Conservation (phyloP, 2,888 invertebrate species). For the Zygogramma bicolorata region DNA sequence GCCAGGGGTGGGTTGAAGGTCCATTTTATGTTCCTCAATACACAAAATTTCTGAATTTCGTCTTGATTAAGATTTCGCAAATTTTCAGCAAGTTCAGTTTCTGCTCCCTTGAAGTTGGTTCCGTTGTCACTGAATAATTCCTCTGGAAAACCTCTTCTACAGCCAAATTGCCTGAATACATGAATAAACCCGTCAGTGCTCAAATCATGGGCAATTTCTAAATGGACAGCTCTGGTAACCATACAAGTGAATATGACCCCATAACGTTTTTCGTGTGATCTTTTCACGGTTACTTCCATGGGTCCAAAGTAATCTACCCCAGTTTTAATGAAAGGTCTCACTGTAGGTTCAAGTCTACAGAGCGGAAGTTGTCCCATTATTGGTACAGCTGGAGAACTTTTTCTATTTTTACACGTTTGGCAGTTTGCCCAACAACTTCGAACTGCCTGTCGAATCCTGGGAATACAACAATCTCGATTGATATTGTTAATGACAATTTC, state of each 20-base stretch:
- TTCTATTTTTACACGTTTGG: conserved; percentile 21
- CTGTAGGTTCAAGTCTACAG: conserved; percentile 17
- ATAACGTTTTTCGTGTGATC: conserved; percentile 17
- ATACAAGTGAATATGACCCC: conserved; percentile 26
- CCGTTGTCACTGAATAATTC: conserved; percentile 20
- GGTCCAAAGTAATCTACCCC: conserved; percentile 35
- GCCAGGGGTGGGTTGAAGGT: not conserved
- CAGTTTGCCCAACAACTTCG: conserved; percentile 21
- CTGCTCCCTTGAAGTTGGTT: conserved; percentile 5
- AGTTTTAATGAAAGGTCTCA: conserved; percentile 28
- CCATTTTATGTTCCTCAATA: not conserved
- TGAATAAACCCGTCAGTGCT: conserved; percentile 17
- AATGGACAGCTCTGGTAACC: conserved; percentile 16
- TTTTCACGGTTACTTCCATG: conserved; percentile 9
- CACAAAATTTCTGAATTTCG: not conserved
- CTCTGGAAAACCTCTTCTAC: conserved; percentile 46
- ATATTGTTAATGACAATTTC: conserved; percentile 23
- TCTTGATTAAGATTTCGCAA: not conserved
- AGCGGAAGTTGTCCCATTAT: conserved; percentile 25
- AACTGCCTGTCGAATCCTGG: conserved; percentile 24
- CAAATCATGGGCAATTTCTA: conserved; percentile 24
- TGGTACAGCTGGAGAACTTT: conserved; percentile 19
- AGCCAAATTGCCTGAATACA: conserved; percentile 21
- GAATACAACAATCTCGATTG: conserved; percentile 22
- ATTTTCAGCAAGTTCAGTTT: not conserved